Percentiles rank a stretch among this genome's conserved stretches.
These are phyloP conservation scores for Colistium nudipinnis DNA, from an alignment of 2,113 vertebrate species.

Conservation along the genomic window DNA sequence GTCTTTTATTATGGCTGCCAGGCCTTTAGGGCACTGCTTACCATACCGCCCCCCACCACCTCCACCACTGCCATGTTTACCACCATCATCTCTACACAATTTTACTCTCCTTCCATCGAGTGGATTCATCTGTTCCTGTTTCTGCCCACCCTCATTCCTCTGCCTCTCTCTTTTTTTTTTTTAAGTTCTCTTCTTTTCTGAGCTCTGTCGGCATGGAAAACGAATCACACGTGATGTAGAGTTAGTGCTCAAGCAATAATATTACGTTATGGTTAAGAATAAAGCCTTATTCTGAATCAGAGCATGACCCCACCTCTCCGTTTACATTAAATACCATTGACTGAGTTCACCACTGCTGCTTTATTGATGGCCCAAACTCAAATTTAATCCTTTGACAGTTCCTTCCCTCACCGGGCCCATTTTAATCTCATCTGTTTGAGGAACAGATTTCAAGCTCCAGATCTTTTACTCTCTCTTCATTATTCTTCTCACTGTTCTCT, in stretches of 20 bases:
- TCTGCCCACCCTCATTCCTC: neutral
- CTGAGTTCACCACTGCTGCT: no score
- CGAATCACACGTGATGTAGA: no score
- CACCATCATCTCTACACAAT: slow-evolving; percentile 21
- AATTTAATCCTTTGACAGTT: no score
- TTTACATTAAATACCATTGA: no score
- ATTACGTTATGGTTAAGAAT: no score
- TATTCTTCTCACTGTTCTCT: slow-evolving; percentile 30
- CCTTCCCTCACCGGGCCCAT: neutral
- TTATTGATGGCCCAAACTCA: no score
- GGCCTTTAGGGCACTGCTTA: slow-evolving; percentile 58
- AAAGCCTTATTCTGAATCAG: no score
- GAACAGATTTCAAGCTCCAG: slow-evolving; percentile 5
- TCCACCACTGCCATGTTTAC: slow-evolving; percentile 17
- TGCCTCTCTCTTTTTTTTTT: no score
- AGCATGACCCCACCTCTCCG: no score
- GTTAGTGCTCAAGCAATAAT: no score
- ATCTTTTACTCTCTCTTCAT: slow-evolving; percentile 32
- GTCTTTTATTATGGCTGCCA: slow-evolving; percentile 59
- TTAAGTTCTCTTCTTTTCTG: neutral
- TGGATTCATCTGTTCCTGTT: neutral
- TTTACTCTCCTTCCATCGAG: neutral
- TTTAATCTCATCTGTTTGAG: neutral
- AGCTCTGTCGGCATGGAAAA: no score
- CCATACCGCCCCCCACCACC: slow-evolving; percentile 41